Evolutionary conservation across 2,113 vertebrate species (phyloP).

Genomic region (Connochaetes taurinus): DNA sequence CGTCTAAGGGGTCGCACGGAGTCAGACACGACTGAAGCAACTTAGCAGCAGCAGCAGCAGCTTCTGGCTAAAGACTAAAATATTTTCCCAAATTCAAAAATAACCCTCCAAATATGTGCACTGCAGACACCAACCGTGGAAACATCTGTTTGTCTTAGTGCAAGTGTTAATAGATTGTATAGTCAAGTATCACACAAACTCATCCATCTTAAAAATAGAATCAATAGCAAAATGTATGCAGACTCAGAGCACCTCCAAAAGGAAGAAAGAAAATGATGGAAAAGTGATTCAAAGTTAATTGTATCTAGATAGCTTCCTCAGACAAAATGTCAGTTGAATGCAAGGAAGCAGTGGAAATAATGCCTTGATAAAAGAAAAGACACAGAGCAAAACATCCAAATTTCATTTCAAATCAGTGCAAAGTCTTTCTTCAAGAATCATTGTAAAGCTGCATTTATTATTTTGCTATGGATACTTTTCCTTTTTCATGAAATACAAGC

Average conservation of each 20-base stretch:
- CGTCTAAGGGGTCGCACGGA: accelerated
- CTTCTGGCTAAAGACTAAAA: not conserved
- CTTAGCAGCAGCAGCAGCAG: not conserved
- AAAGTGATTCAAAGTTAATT: not conserved
- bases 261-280: not conserved
- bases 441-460: not conserved
- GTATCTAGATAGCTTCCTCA: not conserved
- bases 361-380: not conserved
- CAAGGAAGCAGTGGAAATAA: not conserved
- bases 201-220: not conserved
- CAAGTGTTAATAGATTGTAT: not conserved
- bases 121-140: not conserved
- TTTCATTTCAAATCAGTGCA: not conserved
- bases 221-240: not conserved
- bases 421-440: not conserved
- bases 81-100: not conserved
- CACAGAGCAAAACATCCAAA: not conserved
- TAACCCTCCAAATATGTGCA: not conserved
- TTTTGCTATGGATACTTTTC: not conserved
- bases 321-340: not conserved
- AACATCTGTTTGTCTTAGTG: not conserved
- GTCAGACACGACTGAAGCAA: not conserved
- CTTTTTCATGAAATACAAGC: not conserved
- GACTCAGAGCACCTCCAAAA: not conserved
- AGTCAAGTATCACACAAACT: not conserved